Base-by-base conservation (phyloP, 2,113 vertebrate genomes). In the Odocoileus hemionus region DNA sequence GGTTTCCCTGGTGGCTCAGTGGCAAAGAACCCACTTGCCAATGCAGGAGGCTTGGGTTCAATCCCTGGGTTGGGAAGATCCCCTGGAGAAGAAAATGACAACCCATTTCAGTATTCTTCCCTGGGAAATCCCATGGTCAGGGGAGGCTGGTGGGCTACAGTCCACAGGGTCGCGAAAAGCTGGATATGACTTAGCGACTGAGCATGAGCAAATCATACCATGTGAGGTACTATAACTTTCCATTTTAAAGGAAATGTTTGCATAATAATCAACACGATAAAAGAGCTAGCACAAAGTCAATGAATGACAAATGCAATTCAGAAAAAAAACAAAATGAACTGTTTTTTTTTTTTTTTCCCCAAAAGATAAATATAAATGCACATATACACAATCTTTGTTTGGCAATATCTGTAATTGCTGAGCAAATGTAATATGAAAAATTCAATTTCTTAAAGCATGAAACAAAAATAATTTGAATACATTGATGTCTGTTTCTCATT, bases 391-490 rank as follows among this genome's bases (percentile, higher is more conserved):
- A 3, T 50, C 45, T 57, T 90, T 91, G 61, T 79, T 88, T 88
- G 23, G 23, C 2, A 61, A n/a, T 74, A 39, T 80, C 47, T 74
- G 4, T 55, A 80, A 93, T 61, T 70, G 12, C 7, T 43, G 10
- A 36, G 14, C 7, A 96, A 79, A 23, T 45, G 23, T 58, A 61
- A 50, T 60, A 58, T 14, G 47, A 54, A 3, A 93, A 50, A 86
- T 85, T 57, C 26, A 83, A 47, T 79, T 93, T 50, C 43, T 90
- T 57, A 82, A 78, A 50, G 55, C 10, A 79, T 87, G 6, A 30
- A 82, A 28, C 17, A 60, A 58, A 91, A 89, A 60, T 36, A 70
- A 88, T 60, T 45, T 60, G 25, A 95, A 82, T 61, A 60, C 30
- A 80, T 28, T 45, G 86, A 52, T 82, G 21, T 14, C 39, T 6